Evolutionary conservation across 2,113 vertebrate genomes (phyloP).

Genomic region (Catharus minimus): DNA sequence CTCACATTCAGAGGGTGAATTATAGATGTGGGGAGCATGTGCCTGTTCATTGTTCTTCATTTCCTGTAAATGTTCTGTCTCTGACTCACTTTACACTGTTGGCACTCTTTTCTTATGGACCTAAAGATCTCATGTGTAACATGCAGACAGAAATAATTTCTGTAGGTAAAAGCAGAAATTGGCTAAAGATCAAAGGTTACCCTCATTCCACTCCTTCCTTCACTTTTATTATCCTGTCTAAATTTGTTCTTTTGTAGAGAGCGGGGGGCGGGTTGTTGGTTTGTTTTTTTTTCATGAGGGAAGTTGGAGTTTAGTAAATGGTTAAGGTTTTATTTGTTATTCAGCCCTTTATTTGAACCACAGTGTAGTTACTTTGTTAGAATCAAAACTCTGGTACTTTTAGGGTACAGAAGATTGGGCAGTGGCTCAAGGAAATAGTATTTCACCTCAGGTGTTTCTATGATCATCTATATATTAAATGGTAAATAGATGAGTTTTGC

Average conservation of each 20-base stretch:
- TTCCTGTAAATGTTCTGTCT: slow-evolving; percentile 21
- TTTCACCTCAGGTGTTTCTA: slow-evolving; percentile 13
- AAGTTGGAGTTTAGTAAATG: slow-evolving; percentile 50
- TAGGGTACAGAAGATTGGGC: background rate
- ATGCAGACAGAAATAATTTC: slow-evolving; percentile 71
- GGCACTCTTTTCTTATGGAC: slow-evolving; percentile 6
- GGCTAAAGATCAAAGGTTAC: slow-evolving; percentile 77
- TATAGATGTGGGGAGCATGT: background rate
- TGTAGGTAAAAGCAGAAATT: slow-evolving; percentile 75
- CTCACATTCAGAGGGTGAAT: background rate
- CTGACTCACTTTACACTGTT: background rate
- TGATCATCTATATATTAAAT: background rate
- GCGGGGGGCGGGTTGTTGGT: background rate
- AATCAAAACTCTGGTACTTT: background rate
- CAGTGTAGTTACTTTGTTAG: slow-evolving; percentile 13
- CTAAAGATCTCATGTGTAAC: slow-evolving; percentile 50
- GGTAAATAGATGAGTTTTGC: background rate
- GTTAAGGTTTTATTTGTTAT: slow-evolving; percentile 53
- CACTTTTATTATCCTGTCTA: slow-evolving; percentile 74
- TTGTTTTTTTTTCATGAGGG: background rate
- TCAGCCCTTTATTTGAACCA: slow-evolving; percentile 31
- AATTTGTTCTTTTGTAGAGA: slow-evolving; percentile 66
- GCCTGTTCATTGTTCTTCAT: slow-evolving; percentile 41
- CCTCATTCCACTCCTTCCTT: slow-evolving; percentile 69
- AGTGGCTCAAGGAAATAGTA: slow-evolving; percentile 22